A percentile compares a stretch with the other conserved stretches of the same genome.
phyloP scores from a whole-genome alignment of 2,888 invertebrate species.

The Plebejus argus region DNA sequence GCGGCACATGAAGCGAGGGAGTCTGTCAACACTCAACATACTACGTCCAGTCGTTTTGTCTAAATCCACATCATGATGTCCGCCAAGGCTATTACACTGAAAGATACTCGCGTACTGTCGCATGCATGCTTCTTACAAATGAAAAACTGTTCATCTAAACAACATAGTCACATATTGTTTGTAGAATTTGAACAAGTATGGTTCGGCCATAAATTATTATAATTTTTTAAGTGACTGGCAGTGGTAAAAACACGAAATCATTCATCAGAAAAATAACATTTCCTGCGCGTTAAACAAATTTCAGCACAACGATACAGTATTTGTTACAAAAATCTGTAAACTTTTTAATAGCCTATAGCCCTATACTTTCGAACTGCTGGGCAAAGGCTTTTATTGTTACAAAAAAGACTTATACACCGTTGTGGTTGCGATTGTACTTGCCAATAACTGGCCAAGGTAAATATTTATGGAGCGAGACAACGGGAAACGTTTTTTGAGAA shows the following conservation, averaged over 20 bases:
- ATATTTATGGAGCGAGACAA: conserved; percentile 74
- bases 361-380: not conserved
- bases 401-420: conserved; percentile 36
- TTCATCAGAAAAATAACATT: too few relatives aligned
- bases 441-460: conserved; percentile 74
- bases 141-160: too few relatives aligned
- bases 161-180: too few relatives aligned
- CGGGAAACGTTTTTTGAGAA: conserved; percentile 74
- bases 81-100: conserved; percentile 48
- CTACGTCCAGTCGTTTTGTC: conserved; percentile 42
- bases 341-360: not conserved
- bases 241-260: too few relatives aligned
- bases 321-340: too few relatives aligned
- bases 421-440: conserved; percentile 53
- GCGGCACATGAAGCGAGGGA: conserved; percentile 19
- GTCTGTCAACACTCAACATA: conserved; percentile 40
- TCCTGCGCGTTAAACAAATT: too few relatives aligned
- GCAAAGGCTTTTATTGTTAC: not conserved
- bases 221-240: too few relatives aligned
- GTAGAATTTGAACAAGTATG: too few relatives aligned
- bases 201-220: too few relatives aligned
- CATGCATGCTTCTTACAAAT: conserved; percentile 21
- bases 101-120: conserved; percentile 49
- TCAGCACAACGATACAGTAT: too few relatives aligned
- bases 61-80: conserved; percentile 43